Conservation (phyloP, 2,797 vertebrate species). For the Lacerta viridis region DNA sequence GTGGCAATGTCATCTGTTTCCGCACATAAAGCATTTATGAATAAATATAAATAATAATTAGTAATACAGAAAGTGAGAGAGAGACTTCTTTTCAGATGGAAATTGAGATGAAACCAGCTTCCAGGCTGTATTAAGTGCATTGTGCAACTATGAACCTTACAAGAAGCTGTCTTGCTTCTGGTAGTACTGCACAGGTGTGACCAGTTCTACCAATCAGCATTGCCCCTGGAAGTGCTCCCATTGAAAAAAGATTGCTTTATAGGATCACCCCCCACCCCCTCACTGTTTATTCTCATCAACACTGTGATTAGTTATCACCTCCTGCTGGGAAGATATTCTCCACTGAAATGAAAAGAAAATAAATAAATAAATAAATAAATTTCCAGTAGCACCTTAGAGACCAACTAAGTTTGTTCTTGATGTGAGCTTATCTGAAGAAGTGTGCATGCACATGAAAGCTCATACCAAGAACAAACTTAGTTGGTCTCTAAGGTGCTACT, state of each 20-base stretch:
- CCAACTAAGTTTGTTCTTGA: too few relatives aligned
- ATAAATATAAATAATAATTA: background rate
- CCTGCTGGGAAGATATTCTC: background rate
- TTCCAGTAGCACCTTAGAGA: too few relatives aligned
- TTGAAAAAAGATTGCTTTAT: background rate
- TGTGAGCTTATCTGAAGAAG: too few relatives aligned
- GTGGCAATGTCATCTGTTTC: background rate
- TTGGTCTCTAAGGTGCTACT: too few relatives aligned
- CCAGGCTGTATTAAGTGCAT: background rate
- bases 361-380: too few relatives aligned
- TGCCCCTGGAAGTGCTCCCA: background rate
- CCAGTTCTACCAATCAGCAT: background rate
- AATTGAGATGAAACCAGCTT: background rate
- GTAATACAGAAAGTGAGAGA: background rate
- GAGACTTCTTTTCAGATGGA: background rate
- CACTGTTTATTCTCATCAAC: background rate
- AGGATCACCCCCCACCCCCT: background rate
- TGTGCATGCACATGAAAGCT: too few relatives aligned
- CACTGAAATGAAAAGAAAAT: too few relatives aligned
- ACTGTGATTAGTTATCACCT: background rate
- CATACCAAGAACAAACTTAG: too few relatives aligned
- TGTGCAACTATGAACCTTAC: background rate
- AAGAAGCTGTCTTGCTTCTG: background rate
- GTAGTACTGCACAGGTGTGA: background rate
- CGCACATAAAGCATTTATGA: background rate